A percentile compares a stretch with the other conserved stretches of the same genome.
Evolutionary conservation across 2,888 invertebrate genomes (phyloP).

Genomic region (Petrolisthes manimaculis): DNA sequence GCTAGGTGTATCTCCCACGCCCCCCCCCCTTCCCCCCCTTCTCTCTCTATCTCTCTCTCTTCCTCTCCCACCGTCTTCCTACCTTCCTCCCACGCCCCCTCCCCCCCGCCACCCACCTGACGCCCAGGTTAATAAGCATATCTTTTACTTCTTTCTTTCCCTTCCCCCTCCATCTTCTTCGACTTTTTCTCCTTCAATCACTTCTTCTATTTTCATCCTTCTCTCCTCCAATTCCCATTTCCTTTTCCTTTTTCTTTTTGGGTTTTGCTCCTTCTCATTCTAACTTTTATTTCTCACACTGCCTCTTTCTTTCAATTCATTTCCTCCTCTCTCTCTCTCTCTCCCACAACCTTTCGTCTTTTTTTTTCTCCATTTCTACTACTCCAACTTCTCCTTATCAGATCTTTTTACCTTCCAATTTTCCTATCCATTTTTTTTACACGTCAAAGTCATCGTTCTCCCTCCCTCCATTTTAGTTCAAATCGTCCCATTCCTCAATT

Average conservation of each 20-base stretch:
- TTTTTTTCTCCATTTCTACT: not conserved
- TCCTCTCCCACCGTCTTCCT: not conserved
- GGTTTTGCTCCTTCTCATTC: not conserved
- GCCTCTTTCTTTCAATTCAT: not conserved
- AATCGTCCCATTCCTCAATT: too few relatives aligned
- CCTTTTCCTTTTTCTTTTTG: not conserved
- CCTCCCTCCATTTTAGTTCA: too few relatives aligned
- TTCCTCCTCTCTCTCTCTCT: not conserved
- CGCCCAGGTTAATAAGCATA: too few relatives aligned
- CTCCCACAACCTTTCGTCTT: not conserved
- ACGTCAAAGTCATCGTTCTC: too few relatives aligned
- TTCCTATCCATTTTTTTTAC: too few relatives aligned
- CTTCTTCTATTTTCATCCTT: not conserved
- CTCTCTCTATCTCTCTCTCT: not conserved
- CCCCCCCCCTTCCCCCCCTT: not conserved
- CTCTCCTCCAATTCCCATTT: not conserved
- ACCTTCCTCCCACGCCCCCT: not conserved
- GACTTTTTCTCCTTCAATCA: not conserved
- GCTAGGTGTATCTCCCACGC: not conserved
- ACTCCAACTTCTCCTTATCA: too few relatives aligned
- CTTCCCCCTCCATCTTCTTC: not conserved
- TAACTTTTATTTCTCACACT: not conserved
- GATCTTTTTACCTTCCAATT: too few relatives aligned
- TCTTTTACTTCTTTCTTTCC: not conserved
- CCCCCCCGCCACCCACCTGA: not conserved